Evolutionary conservation across 2,888 invertebrate genomes (phyloP).

Genomic region (Drosophila differens): DNA sequence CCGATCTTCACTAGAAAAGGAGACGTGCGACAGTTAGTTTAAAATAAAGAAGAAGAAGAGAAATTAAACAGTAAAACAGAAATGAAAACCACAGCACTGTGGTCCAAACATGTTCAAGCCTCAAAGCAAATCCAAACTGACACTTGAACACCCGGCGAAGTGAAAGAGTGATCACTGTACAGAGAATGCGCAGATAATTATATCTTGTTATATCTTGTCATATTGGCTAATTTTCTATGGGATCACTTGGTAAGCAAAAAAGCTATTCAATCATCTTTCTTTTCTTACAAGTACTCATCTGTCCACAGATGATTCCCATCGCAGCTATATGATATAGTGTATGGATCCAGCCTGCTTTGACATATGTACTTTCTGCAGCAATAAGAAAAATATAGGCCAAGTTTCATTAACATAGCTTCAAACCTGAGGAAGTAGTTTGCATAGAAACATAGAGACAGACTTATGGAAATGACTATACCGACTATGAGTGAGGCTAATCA

Average conservation of each 20-base stretch:
- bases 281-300: too few species aligned
- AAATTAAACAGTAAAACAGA: background rate
- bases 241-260: background rate
- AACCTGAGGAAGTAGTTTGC: background rate
- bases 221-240: background rate
- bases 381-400: too few species aligned
- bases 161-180: conserved; percentile 13
- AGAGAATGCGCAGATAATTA: background rate
- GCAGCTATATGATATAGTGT: background rate
- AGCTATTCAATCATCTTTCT: background rate
- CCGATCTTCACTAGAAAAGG: conserved; percentile 23
- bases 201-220: too few species aligned
- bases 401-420: too few species aligned
- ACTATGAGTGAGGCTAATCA: too few species aligned
- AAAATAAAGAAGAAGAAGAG: background rate
- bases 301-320: background rate
- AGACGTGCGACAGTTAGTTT: conserved; percentile 49
- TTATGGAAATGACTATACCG: too few species aligned
- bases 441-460: background rate
- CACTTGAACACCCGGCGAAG: conserved; percentile 26
- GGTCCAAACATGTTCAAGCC: conserved; percentile 32
- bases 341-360: too few species aligned
- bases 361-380: too few species aligned
- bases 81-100: conserved; percentile 38
- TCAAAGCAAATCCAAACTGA: conserved; percentile 33